Percentiles rank a stretch among this genome's conserved stretches.
Conservation (phyloP, 2,888 invertebrate genomes). For the Drosophila niveifrons region DNA sequence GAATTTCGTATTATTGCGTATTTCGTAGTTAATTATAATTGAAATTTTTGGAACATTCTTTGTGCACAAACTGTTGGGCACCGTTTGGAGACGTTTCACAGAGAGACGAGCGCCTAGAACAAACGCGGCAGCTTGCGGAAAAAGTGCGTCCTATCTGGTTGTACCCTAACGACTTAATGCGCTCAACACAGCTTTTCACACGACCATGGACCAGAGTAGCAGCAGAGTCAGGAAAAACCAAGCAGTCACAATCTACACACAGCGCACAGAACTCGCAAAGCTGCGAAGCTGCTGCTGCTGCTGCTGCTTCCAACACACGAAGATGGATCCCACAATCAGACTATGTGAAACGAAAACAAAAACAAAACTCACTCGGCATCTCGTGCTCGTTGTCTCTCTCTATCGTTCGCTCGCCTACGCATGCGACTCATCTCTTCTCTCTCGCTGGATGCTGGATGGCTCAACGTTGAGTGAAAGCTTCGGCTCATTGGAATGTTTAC, state of each 20-base stretch:
- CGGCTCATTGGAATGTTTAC: conserved; percentile 70
- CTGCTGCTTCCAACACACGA: conserved; percentile 52
- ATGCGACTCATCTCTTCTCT: conserved; percentile 22
- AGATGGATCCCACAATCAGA: conserved; percentile 28
- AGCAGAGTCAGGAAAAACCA: conserved; percentile 38
- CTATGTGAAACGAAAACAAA: background rate
- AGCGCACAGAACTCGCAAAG: conserved; percentile 5
- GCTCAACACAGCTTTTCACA: conserved; percentile 84
- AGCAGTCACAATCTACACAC: conserved; percentile 23
- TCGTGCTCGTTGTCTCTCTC: conserved; percentile 17
- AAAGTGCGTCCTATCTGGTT: conserved; percentile 85
- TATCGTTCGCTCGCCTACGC: conserved; percentile 7
- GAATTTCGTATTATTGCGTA: conserved; percentile 1
- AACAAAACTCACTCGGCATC: conserved; percentile 36
- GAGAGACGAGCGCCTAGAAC: conserved; percentile 58
- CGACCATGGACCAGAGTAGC: conserved; percentile 84
- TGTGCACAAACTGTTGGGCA: conserved; percentile 69
- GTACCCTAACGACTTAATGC: conserved; percentile 86
- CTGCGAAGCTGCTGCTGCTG: conserved; percentile 31
- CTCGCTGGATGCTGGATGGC: conserved; percentile 47
- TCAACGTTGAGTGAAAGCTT: conserved; percentile 70
- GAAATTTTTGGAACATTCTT: conserved; percentile 24
- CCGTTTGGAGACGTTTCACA: conserved; percentile 52
- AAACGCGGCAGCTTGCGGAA: conserved; percentile 78
- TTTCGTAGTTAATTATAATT: conserved; percentile 7